These are phyloP conservation scores for Busseola fusca DNA, from an alignment of 2,888 invertebrate species.

Conservation along the genomic window DNA sequence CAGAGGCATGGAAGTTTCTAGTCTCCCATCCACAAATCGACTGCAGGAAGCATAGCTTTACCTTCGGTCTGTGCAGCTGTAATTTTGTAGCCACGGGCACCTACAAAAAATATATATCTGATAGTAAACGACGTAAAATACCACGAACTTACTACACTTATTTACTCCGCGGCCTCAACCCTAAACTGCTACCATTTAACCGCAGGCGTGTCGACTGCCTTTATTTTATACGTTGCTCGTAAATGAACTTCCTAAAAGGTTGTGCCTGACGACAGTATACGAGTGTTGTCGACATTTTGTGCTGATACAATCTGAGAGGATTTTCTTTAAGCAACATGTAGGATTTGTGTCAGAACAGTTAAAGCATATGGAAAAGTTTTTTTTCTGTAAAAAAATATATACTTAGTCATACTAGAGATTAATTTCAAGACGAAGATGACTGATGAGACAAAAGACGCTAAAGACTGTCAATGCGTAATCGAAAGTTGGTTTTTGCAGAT, in stretches of 20 bases:
- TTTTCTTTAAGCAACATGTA: background rate
- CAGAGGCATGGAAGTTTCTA: background rate
- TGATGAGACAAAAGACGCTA: background rate
- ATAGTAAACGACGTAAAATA: background rate
- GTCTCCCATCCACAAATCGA: background rate
- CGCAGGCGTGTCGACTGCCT: slow-evolving; percentile 23
- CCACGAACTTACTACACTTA: background rate
- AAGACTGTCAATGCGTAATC: background rate
- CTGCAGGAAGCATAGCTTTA: background rate
- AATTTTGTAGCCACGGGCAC: background rate
- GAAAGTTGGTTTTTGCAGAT: no score
- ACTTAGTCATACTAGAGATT: no score
- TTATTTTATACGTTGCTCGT: slow-evolving; percentile 35
- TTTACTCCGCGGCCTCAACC: slow-evolving; percentile 1
- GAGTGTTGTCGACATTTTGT: slow-evolving; percentile 31
- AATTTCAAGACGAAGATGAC: no score
- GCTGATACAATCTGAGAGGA: slow-evolving; percentile 17
- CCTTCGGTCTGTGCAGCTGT: background rate
- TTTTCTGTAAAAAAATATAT: background rate
- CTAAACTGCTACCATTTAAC: slow-evolving; percentile 13
- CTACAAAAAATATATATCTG: background rate
- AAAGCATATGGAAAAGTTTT: background rate
- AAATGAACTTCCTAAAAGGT: slow-evolving; percentile 26
- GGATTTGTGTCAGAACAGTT: background rate
- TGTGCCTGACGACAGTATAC: slow-evolving; percentile 5